A percentile compares a stretch with the other conserved stretches of the same genome.
phyloP scores from a whole-genome alignment of 2,797 vertebrate genomes.

The Microctenopoma steveboyesi region DNA sequence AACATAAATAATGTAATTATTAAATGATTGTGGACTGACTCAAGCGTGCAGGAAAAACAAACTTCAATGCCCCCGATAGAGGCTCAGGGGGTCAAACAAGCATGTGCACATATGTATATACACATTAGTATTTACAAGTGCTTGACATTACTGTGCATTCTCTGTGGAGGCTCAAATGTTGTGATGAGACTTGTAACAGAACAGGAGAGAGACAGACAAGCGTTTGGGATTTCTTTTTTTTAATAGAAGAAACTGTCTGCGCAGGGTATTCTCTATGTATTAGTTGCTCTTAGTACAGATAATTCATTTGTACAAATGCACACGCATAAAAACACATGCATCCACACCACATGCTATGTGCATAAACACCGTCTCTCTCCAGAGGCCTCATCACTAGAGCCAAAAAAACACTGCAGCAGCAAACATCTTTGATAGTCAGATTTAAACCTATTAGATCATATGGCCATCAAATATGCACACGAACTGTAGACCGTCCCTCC shows the following conservation, averaged over 20 bases:
- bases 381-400: constrained; percentile 73
- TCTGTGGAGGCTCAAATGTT: constrained; percentile 47
- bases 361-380: constrained; percentile 58
- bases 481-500: constrained; percentile 55
- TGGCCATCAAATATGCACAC: constrained; percentile 64
- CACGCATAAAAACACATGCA: constrained; percentile 16
- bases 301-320: constrained; percentile 39
- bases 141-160: constrained; percentile 61
- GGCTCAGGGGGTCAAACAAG: constrained; percentile 53
- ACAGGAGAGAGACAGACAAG: constrained; percentile 43
- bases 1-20: constrained; percentile 37
- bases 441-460: constrained; percentile 75
- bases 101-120: constrained; percentile 56
- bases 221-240: constrained; percentile 64
- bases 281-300: constrained; percentile 40
- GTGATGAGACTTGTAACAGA: constrained; percentile 58
- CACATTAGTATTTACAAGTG: constrained; percentile 30
- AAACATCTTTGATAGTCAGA: constrained; percentile 73
- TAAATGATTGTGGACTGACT: constrained; percentile 42
- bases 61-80: constrained; percentile 51
- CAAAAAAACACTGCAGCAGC: constrained; percentile 62
- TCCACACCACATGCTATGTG: constrained; percentile 29
- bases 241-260: constrained; percentile 52
- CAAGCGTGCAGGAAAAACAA: constrained; percentile 48
- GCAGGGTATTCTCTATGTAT: constrained; percentile 35